Conservation (phyloP, 2,888 invertebrate species). For the Agapetus fuscipes region DNA sequence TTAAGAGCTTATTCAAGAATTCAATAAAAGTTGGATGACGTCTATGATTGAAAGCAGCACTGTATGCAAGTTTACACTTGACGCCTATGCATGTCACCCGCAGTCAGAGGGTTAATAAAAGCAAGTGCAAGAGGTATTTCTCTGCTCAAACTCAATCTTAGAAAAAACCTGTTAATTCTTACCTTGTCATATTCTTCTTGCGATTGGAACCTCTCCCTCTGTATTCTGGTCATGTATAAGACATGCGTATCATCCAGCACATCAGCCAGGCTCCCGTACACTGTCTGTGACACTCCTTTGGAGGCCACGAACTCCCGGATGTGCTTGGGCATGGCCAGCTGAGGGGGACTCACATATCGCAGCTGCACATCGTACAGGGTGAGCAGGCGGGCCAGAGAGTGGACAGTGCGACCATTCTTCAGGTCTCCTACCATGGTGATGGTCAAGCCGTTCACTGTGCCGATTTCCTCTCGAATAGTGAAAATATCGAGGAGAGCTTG, state of each 20-base stretch:
- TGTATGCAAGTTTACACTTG: no score
- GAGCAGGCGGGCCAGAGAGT: conserved; percentile 87
- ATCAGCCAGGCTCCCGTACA: conserved; percentile 65
- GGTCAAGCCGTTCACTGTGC: conserved; percentile 94
- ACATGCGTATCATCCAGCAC: conserved; percentile 92
- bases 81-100: no score
- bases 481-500: conserved; percentile 96
- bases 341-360: conserved; percentile 81
- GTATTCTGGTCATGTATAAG: conserved; percentile 96
- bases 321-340: conserved; percentile 84
- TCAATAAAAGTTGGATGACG: no score
- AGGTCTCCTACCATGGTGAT: conserved; percentile 98
- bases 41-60: no score
- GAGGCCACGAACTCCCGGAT: conserved; percentile 69
- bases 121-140: no score
- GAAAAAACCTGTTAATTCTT: no score
- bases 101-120: no score
- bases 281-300: conserved; percentile 70
- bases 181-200: conserved; percentile 82
- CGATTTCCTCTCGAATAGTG: conserved; percentile 97
- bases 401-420: conserved; percentile 96
- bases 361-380: conserved; percentile 91
- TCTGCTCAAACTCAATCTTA: no score
- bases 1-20: no score
- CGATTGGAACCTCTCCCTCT: conserved; percentile 80